Base-by-base conservation (phyloP, 2,113 vertebrate genomes). In the Ammospiza caudacuta region DNA sequence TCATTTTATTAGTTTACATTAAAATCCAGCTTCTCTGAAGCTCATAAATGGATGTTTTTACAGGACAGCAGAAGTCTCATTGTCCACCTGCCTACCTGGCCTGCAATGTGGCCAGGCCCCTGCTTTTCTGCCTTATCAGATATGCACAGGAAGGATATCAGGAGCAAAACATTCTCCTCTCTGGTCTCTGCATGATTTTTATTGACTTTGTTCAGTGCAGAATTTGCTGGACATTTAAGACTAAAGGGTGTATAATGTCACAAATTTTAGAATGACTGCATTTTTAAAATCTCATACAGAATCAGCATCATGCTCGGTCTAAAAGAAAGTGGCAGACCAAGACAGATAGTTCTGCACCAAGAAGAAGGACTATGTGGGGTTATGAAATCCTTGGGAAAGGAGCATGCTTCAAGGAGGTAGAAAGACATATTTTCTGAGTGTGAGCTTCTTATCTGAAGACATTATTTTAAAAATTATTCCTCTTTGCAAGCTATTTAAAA, bases 141-240 rank as follows among this genome's bases (percentile, higher is more conserved):
- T 13, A 18, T 1, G 0, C 21, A 18, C 0, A 0, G 21, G 27
- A 84, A 68, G 10, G 21, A 73, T 28, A 51, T 21, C 6, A 31
- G 64, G 73, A 76, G 16, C 20, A 39, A 29, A 31, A 29, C 17
- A 7, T 44, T 62, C 13, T 75, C 23, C 8, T 63, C 15, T 59
- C 19, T 55, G 12, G 9, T 35, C 11, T 72, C 33, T 69, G 16
- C 16, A 25, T 2, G 7, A 41, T 22, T 87, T 54, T 63, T 49
- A 35, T 33, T 64, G 35, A 46, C 44, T 76, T 54, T 54, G 7
- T 35, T 79, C 21, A 58, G 15, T 27, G 14, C 9, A 49, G 31
- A 63, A 79, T 86, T 67, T 80, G 2, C 23, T 73, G 59, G 31
- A 67, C 12, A 16, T 63, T 83, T 41, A 58, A 72, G 23, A 35